Base-by-base conservation (phyloP, 2,797 vertebrate species). In the Rhinella marina region DNA sequence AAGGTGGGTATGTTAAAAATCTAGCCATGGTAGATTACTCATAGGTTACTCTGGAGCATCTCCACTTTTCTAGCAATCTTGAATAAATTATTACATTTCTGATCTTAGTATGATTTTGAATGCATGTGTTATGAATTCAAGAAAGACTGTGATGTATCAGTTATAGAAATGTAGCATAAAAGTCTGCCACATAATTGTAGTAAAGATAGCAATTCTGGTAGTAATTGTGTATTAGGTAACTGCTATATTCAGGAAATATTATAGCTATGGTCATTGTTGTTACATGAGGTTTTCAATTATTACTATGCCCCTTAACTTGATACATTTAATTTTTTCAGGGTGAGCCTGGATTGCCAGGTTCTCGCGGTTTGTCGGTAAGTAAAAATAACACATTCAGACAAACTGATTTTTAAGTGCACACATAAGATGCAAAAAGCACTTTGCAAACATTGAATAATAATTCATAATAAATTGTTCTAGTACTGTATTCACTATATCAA, bases 301-400 rank as follows among this genome's bases (percentile, higher is more conserved):
- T 56, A 59, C 21, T 68, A 57, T 62, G 57, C 2, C 2, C 59
- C 32, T 0, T 85, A 54, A 14, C 19, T n/a, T n/a, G 16, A 21
- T 86, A 19, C 23, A 72, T n/a, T 72, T 8, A 0, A 7, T 77
- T 48, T 78, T 93, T 92, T 89, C 91, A 99, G 98, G 98, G 98
- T 83, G 98, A 99, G 93, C 97, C 97, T 91, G 98, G 98, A 73
- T 92, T 94, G 66, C 61, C 95, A 87, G 98, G 98, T 92, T 94
- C 96, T 90, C 97, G 95, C 91, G 98, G 98, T 92, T 91, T 95
- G 92, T 93, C 97, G 77, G 98, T 99, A 94, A 97, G 97, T 97
- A 89, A 32, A 29, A 61, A 41, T 62, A 61, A 61, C 21, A 23
- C 21, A 21, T 61, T 80, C n/a, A 78, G 14, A 56, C 14, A 79